Evolutionary conservation across 2,113 vertebrate genomes (phyloP), one percentile per base, ranked within the genome.

Genomic region (Bagarius yarrelli): DNA sequence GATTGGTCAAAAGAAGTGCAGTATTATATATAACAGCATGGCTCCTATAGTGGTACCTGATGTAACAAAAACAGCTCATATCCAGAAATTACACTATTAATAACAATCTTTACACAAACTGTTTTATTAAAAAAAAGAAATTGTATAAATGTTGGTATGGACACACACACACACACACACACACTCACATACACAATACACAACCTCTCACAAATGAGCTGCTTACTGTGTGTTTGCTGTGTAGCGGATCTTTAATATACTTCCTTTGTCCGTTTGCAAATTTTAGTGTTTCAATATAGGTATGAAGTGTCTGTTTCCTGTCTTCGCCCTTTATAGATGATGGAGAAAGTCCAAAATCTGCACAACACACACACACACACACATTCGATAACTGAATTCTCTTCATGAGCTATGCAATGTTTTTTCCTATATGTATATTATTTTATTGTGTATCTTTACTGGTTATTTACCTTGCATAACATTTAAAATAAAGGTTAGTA

Each of bases 401-500:
- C 13, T 71, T 9, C 36, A 70, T 50, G 36, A 47, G 15, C 30
- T 9, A 11, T 13, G n/a, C 30, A 8, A 53, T 30, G 19, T 64
- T 67, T 67, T 19, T 52, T 47, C 44, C 44, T 47, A 11, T 13
- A 50, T 18, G 63, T 61, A 4, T 5, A 59, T 21, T 34, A 11
- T 55, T 70, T 53, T 13, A 72, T 72, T 13, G 9, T 13, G 19
- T 72, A 0, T 32, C 44, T 0, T 50, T 13, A 50, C 9, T 63
- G 59, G 4, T 53, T 15, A 32, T 75, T 75, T 76, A 76, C 73
- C 73, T 23, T 57, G 32, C 78, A 70, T 56, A 14, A 69, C 86
- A 11, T 89, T 93, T 86, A 99, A 94, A 86, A 96, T 90, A 76
- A 98, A 93, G 85, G 93, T 88, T 9, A 99, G 93, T 82, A 97